Evolutionary conservation across 2,113 vertebrate genomes (phyloP), one percentile per base, ranked within the genome.

Genomic region (Haemorhous mexicanus): DNA sequence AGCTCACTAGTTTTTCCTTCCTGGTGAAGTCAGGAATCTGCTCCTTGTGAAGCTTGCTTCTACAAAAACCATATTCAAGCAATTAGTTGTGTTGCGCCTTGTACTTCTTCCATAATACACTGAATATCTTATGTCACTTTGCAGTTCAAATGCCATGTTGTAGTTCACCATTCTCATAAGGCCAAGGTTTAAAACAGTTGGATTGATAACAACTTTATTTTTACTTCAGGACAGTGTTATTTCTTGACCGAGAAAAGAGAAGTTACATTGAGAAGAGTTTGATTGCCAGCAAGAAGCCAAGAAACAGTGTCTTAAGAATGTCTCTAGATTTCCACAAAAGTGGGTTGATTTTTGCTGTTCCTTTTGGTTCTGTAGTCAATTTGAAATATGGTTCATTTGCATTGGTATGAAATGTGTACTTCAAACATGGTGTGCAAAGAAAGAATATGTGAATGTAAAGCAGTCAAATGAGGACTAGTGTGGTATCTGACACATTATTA

Each of bases 281-380:
- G 91, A 94, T 97, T 74, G 91, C 98, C 66, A 69, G 97, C 82
- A 99, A 97, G 94, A 96, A 98, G 52, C 96, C 98, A 49, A 97
- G 97, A 84, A 98, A 97, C 89, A 98, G 98, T 83, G 98, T 98
- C 68, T 97, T 99, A 93, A 98, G 98, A 94, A 97, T 99, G 90
- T 98, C 99, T 92, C 97, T 98, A n/a, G 99, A 99, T 77, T 99
- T 99, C 94, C 98, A 95, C 80, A 99, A 99, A 99, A 99, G 99
- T 99, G 96, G 33, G 72, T 58, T 37, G 90, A 66, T 68, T 73
- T 83, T 58, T 37, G 5, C 22, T 74, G 2, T 77, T 86, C 19
- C 5, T 39, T 73, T 70, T 14, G 3, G 23, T 86, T 77, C 16
- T n/a, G 1, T 35, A 32, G 6, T 49, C 67, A 32, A 2, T 58